Base-by-base conservation (phyloP, 2,888 invertebrate genomes). In the Ectemnius continuus region DNA sequence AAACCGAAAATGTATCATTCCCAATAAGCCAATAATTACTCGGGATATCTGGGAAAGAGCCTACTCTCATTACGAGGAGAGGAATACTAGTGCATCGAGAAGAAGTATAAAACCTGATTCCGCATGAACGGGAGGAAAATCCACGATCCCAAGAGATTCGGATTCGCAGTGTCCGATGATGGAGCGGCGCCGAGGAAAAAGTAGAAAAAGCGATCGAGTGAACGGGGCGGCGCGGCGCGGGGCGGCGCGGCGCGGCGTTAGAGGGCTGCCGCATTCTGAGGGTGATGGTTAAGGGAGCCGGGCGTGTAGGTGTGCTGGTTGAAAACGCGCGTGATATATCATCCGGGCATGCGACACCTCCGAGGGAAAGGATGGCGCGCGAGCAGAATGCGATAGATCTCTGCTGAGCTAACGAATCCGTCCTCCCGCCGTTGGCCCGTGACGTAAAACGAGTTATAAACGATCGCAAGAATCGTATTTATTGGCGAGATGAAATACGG, bases 401-500 rank as follows among this genome's bases (percentile, higher is more conserved):
- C 61, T 26, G 23, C 16, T 48, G 28, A 26, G 28, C 48, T 60
- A 67, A 67, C 67, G 67, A 67, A 59, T 67, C 59, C 47, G 36
- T 36, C 36, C 47, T 13, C 26, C 60, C n/a, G 26, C 60, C 46
- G 59, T 60, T 59, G 14, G 58, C 46, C 58, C 36, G 36, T 36
- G 59, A 67, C 67, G 28, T 59, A 60, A 67, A 59, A 28, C 23
- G 60, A 67, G 59, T 67, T 58, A 67, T 67, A 48, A 59, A 67
- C 52, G 60, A 46, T 59, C 48, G 67, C 23, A 64, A 57, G 48
- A 62, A 48, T 23, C 62, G 48, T 48, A 60, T 47, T 62, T 62
- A 62, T 62, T 62, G 62, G 26, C 20, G 23, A 62, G 47, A 47
- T 48, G 47, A 48, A 62, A 62, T 62, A 62, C 48, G 61, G n/a